Percentiles rank a stretch among this genome's conserved stretches.
phyloP scores from a whole-genome alignment of 2,113 vertebrate genomes.

The Isurus oxyrinchus region DNA sequence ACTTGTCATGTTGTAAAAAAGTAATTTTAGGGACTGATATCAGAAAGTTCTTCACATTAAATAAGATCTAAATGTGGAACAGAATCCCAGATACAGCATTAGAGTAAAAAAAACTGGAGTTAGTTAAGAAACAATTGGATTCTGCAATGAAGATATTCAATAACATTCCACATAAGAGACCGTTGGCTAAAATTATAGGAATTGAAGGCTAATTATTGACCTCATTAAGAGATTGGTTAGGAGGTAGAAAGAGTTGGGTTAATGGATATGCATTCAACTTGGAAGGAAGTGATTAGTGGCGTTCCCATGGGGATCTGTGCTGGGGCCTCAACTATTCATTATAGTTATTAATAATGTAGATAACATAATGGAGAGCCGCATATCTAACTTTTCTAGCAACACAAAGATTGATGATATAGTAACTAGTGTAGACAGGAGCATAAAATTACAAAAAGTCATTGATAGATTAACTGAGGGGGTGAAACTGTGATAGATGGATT shows the following conservation, averaged over 20 bases:
- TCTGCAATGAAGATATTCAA: not conserved
- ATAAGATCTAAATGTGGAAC: not conserved
- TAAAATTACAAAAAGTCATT: not conserved
- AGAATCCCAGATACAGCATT: not conserved
- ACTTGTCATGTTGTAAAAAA: not conserved
- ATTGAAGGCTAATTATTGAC: not conserved
- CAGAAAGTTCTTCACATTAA: not conserved
- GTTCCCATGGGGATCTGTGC: not conserved
- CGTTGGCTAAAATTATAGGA: not conserved
- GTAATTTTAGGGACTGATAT: not conserved
- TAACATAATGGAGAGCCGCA: not conserved
- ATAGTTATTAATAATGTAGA: slow-evolving; percentile 1
- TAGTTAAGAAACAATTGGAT: not conserved
- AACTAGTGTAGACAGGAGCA: not conserved
- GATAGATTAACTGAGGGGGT: not conserved
- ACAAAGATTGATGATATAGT: not conserved
- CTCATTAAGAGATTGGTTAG: not conserved
- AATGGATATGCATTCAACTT: not conserved
- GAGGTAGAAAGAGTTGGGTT: not conserved
- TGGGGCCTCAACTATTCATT: not conserved
- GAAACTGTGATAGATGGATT: not conserved
- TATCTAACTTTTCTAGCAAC: not conserved
- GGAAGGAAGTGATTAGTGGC: not conserved
- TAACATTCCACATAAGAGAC: not conserved
- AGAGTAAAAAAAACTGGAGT: not conserved